Evolutionary conservation across 1,140 invertebrate genomes (phyloP).

Genomic region (Drosophila lowei): DNA sequence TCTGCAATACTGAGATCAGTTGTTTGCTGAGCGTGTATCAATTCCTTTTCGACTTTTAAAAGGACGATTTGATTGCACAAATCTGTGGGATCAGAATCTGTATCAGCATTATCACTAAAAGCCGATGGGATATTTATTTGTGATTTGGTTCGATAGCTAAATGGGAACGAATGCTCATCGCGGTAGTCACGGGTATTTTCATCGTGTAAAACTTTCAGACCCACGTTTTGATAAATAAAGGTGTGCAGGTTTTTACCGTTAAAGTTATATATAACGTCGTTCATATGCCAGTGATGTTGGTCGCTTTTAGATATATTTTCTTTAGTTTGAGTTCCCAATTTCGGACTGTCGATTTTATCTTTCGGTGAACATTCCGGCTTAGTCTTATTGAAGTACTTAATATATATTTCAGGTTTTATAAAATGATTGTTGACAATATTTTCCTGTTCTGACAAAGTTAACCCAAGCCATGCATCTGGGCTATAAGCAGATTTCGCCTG

Average conservation of each 20-base stretch:
- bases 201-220: constrained; percentile 62
- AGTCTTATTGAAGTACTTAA: constrained; percentile 40
- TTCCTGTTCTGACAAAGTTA: constrained; percentile 53
- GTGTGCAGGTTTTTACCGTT: constrained; percentile 51
- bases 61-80: not conserved
- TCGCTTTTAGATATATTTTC: constrained; percentile 4
- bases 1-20: too few relatives aligned
- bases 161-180: constrained; percentile 76
- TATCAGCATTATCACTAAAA: constrained; percentile 5
- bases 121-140: constrained; percentile 65
- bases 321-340: not conserved
- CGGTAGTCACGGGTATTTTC: constrained; percentile 54
- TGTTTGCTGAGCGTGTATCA: too few relatives aligned
- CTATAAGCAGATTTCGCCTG: constrained; percentile 45
- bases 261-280: constrained; percentile 35
- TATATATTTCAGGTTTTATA: constrained; percentile 62
- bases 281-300: constrained; percentile 5
- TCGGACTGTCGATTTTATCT: too few relatives aligned
- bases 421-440: constrained; percentile 60
- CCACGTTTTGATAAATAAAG: constrained; percentile 57
- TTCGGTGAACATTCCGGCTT: not conserved
- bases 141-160: constrained; percentile 70
- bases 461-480: constrained; percentile 44
- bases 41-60: not conserved
- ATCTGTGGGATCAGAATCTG: not conserved